Evolutionary conservation across 2,113 vertebrate genomes (phyloP).

Genomic region (Macheiramphus alcinus): DNA sequence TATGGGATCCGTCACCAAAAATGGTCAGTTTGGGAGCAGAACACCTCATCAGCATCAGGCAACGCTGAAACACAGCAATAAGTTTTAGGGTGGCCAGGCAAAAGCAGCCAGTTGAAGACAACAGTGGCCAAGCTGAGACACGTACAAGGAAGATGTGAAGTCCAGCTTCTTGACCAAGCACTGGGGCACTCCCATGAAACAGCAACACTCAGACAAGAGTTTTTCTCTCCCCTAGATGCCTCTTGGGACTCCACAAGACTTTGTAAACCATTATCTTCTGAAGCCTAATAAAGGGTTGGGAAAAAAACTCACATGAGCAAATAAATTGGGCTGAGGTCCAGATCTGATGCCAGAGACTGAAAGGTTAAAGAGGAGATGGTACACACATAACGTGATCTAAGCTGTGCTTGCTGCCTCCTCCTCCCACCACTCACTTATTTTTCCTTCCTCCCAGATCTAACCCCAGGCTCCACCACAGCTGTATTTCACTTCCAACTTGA

Average conservation of each 20-base stretch:
- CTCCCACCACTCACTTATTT: neutral
- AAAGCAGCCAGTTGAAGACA: neutral
- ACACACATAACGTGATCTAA: neutral
- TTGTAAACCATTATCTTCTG: neutral
- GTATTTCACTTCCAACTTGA: neutral
- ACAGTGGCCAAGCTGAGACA: neutral
- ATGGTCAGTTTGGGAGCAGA: neutral
- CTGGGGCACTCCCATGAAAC: neutral
- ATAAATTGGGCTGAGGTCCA: neutral
- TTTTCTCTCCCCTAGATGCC: neutral
- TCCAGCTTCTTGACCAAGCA: neutral
- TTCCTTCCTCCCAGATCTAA: neutral
- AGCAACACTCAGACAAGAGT: neutral
- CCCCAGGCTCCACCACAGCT: neutral
- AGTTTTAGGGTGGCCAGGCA: neutral
- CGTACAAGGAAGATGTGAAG: neutral
- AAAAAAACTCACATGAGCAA: neutral
- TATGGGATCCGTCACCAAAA: neutral
- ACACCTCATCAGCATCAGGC: neutral
- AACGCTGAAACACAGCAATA: neutral
- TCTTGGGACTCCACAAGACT: neutral
- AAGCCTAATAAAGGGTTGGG: neutral
- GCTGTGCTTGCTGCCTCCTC: neutral
- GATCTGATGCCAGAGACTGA: too few relatives aligned
- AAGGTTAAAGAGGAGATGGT: neutral